These are phyloP conservation scores for Gymnoscopelus braueri DNA, from an alignment of 2,797 vertebrate species.

Conservation along the genomic window DNA sequence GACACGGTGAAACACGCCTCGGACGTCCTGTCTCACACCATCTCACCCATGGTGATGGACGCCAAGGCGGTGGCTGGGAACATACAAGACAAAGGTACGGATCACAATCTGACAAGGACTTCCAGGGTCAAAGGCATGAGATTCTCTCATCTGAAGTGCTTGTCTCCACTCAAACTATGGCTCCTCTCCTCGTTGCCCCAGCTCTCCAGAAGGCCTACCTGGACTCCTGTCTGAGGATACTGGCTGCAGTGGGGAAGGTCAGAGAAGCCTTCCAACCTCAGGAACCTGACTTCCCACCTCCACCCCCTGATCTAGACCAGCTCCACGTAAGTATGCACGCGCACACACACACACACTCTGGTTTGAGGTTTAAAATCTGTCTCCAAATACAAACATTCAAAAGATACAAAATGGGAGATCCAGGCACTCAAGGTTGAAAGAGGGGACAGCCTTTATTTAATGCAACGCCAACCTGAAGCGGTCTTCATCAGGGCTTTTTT, in stretches of 20 bases:
- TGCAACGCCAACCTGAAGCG: too few species aligned
- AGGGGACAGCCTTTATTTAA: too few species aligned
- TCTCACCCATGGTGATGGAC: conserved; percentile 98
- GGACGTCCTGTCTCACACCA: conserved; percentile 93
- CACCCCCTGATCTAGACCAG: conserved; percentile 95
- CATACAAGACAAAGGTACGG: conserved; percentile 94
- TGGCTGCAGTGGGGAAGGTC: conserved; percentile 95
- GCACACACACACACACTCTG: conserved; percentile 3
- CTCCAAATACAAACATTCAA: not conserved
- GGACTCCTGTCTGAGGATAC: conserved; percentile 94
- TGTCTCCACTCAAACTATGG: not conserved
- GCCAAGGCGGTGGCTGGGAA: conserved; percentile 97
- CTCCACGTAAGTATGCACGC: conserved; percentile 84
- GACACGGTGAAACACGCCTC: conserved; percentile 95
- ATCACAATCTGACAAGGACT: not conserved
- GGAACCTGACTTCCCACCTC: conserved; percentile 95
- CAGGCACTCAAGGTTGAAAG: too few species aligned
- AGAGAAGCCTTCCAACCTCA: conserved; percentile 97
- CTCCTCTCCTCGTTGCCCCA: conserved; percentile 55
- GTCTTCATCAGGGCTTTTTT: too few species aligned
- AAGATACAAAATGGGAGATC: not conserved
- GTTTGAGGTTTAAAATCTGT: too few species aligned
- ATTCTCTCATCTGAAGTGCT: not conserved
- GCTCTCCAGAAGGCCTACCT: conserved; percentile 95
- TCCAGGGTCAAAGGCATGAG: not conserved